These are phyloP conservation scores for Chaenocephalus aceratus DNA, from an alignment of 2,113 vertebrate species.

Conservation along the genomic window DNA sequence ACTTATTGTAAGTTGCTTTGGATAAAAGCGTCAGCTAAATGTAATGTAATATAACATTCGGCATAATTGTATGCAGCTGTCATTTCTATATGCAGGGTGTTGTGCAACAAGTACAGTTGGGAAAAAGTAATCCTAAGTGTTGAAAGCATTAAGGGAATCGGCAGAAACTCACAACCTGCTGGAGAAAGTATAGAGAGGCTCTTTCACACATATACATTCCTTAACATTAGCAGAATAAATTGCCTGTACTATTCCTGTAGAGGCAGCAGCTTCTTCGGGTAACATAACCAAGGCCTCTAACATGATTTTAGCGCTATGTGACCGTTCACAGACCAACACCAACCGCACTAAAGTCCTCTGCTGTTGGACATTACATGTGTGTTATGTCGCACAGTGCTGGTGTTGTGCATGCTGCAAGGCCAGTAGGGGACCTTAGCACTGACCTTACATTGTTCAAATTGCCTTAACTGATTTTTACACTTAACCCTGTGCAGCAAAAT, in stretches of 20 bases:
- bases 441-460: not conserved
- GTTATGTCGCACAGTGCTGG: not conserved
- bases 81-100: not conserved
- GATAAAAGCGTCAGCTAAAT: no score
- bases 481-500: not conserved
- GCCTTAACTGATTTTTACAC: slow-evolving; percentile 14
- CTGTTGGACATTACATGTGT: slow-evolving; percentile 24
- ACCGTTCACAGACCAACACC: no score
- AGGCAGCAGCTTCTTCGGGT: slow-evolving; percentile 28
- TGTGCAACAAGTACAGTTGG: not conserved
- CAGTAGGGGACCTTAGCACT: not conserved
- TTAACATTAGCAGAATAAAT: slow-evolving; percentile 32
- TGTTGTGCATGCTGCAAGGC: not conserved
- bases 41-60: no score
- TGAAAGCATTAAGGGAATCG: not conserved
- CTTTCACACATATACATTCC: slow-evolving; percentile 47
- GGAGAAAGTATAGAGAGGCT: not conserved
- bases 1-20: no score
- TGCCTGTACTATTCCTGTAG: slow-evolving; percentile 50
- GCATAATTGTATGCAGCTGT: not conserved
- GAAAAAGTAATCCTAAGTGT: not conserved
- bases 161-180: not conserved
- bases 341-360: slow-evolving; percentile 11
- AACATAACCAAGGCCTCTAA: slow-evolving; percentile 23
- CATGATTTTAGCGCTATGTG: slow-evolving; percentile 17